Evolutionary conservation across 2,888 invertebrate species (phyloP), one percentile per base, ranked within the genome.

Genomic region (Alsophila aescularia): DNA sequence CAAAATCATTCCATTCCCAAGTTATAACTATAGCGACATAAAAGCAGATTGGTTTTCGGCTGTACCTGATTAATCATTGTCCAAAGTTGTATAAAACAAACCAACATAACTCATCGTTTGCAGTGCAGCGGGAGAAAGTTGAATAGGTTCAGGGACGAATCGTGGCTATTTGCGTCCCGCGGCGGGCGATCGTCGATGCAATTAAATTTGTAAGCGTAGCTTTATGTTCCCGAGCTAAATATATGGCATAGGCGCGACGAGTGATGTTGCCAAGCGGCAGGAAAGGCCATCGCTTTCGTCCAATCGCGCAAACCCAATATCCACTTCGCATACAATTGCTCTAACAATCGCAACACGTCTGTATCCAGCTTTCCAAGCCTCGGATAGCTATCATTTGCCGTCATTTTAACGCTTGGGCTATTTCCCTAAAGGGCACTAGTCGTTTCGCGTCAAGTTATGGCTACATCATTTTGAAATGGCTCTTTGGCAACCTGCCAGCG

Each of bases 161-260:
- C 71, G 79, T 72, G 73, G 85, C 84, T 90, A 90, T 90, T 90
- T 90, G 69, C 81, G 87, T 80, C 82, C 73, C 87, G 76, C 77
- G 82, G 85, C 90, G 81, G 85, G 83, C 90, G 90, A 88, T 88
- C 86, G 85, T 72, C 86, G 85, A 84, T 88, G 90, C 90, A 89
- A 90, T 90, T 90, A 91, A 89, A 89, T 84, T 84, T 87, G 90
- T 87, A 84, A 86, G 82, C 85, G 81, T 79, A 86, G 85, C 83
- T 87, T 85, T 88, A 87, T 85, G 85, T 81, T 79, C 78, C 64
- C 62, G 66, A 71, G 81, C 84, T 88, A 89, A 87, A 89, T 85
- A 84, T 89, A 37, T 70, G 69, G 67, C 65, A 69, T 72, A 69
- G 64, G 72, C 60, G 77, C 79, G 79, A 73, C 76, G 43, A 40